Evolutionary conservation across 1,140 invertebrate genomes (phyloP).

Genomic region (Tetraneura akinire): DNA sequence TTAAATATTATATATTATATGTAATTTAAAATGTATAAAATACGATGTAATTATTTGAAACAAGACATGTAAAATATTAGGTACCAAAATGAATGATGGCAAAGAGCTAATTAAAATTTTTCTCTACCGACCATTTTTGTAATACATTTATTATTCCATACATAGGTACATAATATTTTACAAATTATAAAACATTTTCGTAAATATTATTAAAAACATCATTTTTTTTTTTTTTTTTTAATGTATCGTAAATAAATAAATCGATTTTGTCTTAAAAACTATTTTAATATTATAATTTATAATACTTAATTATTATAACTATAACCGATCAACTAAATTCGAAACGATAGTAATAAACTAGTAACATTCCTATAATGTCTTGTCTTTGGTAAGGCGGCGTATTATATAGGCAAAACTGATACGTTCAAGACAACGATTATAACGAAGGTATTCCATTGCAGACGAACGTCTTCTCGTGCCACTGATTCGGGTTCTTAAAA

Average conservation of each 20-base stretch:
- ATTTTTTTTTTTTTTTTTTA: not conserved
- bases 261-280: not conserved
- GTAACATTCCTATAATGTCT: too few species aligned
- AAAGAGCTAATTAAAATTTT: not conserved
- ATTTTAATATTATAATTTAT: not conserved
- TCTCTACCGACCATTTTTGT: not conserved
- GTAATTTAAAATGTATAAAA: too few species aligned
- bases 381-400: conserved; percentile 4
- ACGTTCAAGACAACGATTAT: not conserved
- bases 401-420: conserved; percentile 24
- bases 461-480: too few species aligned
- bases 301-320: not conserved
- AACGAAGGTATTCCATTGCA: too few species aligned
- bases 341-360: not conserved
- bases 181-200: not conserved
- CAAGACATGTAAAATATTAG: too few species aligned
- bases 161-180: not conserved
- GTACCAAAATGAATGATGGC: not conserved
- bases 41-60: too few species aligned
- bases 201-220: not conserved
- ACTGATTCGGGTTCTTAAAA: too few species aligned
- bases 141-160: not conserved
- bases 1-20: too few species aligned
- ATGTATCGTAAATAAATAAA: too few species aligned
- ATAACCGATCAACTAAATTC: too few species aligned